A percentile compares a stretch with the other conserved stretches of the same genome.
Conservation (phyloP, 2,113 vertebrate species). For the Panurus biarmicus region DNA sequence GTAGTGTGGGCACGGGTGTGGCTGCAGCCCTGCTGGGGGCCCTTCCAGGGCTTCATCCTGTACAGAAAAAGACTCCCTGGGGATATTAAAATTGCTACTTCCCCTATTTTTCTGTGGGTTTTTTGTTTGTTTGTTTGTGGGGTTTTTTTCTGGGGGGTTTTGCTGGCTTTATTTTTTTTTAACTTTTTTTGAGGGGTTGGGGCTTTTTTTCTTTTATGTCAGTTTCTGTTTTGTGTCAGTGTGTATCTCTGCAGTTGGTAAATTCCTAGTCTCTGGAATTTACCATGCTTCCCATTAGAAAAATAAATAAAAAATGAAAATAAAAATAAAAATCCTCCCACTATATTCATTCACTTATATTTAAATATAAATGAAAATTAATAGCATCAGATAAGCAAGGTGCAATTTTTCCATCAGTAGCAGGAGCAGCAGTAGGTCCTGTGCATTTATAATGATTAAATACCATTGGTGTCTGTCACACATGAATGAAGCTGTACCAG, state of each 20-base stretch:
- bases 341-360: not conserved
- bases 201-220: not conserved
- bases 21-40: not conserved
- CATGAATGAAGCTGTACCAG: not conserved
- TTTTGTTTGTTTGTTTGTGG: not conserved
- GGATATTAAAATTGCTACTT: not conserved
- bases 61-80: not conserved
- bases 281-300: not conserved
- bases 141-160: no score
- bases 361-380: constrained; percentile 1
- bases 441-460: not conserved
- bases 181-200: no score
- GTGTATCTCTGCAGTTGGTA: not conserved
- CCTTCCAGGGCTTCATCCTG: not conserved
- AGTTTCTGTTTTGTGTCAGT: not conserved
- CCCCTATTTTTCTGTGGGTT: no score
- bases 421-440: not conserved
- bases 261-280: not conserved
- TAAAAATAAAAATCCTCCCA: not conserved
- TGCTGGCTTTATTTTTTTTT: not conserved
- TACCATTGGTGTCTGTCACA: not conserved
- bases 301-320: not conserved
- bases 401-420: not conserved
- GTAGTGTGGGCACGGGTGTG: rapidly evolving
- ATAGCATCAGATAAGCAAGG: not conserved